Evolutionary conservation across 2,113 vertebrate species (phyloP).

Genomic region (Pangasianodon hypophthalmus): DNA sequence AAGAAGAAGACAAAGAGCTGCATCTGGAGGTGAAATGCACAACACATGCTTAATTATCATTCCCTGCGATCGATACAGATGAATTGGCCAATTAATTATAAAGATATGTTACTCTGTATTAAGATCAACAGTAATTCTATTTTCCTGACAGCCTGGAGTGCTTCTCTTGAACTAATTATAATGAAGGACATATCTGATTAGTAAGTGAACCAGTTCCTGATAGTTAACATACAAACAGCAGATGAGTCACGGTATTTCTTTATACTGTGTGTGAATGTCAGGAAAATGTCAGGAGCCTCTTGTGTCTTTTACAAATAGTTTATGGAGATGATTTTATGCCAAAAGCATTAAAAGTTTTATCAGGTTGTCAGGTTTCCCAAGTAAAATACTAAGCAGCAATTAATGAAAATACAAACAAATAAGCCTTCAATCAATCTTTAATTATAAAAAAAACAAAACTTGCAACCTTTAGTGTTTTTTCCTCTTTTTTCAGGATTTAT

Average conservation of each 20-base stretch:
- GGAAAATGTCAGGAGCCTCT: not conserved
- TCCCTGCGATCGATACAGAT: constrained; percentile 11
- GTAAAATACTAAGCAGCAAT: not conserved
- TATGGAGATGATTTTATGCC: constrained; percentile 6
- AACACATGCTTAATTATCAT: constrained; percentile 37
- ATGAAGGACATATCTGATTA: constrained; percentile 1
- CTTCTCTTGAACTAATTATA: constrained; percentile 11
- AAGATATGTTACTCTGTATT: constrained; percentile 13
- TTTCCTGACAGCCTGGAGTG: not conserved
- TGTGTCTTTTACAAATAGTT: constrained; percentile 3
- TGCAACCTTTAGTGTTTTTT: not conserved
- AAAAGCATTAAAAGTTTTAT: not conserved
- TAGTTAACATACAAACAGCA: constrained; percentile 4
- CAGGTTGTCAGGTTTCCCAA: not conserved
- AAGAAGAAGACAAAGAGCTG: not conserved
- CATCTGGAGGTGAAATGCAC: not conserved
- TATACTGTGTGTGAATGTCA: not conserved
- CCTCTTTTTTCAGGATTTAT: not conserved
- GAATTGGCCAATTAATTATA: constrained; percentile 31
- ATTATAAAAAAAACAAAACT: not conserved
- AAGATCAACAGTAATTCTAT: constrained; percentile 11
- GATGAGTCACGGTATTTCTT: not conserved
- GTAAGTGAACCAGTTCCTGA: not conserved
- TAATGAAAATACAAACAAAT: not conserved
- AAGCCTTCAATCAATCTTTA: not conserved